Evolutionary conservation across 1,140 invertebrate genomes (phyloP).

Genomic region (Stegodyphus mimosarum): DNA sequence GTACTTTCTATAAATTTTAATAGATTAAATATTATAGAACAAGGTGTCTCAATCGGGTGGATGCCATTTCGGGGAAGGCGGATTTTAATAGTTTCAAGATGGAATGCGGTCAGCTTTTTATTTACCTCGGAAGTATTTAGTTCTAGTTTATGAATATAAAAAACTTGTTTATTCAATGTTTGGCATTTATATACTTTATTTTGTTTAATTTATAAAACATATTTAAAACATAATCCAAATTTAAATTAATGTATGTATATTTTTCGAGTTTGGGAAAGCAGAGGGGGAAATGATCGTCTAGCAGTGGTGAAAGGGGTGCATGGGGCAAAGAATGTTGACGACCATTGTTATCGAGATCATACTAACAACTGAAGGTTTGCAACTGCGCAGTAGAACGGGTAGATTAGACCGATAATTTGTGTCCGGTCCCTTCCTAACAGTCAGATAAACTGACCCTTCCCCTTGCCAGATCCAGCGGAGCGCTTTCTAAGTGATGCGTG

Average conservation of each 20-base stretch:
- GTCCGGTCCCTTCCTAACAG: conserved; percentile 1
- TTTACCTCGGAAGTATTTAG: no score
- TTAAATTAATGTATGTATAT: not conserved
- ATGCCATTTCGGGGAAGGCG: no score
- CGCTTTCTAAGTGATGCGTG: conserved; percentile 55
- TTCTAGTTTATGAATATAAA: no score
- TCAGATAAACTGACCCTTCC: conserved; percentile 55
- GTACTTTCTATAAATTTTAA: no score
- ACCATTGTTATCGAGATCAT: not conserved
- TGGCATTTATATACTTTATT: no score
- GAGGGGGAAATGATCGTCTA: not conserved
- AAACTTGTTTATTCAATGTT: no score
- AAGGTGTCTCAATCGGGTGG: no score
- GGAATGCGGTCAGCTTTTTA: no score
- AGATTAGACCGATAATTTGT: not conserved
- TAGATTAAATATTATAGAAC: no score
- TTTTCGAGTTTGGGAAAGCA: not conserved
- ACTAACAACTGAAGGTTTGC: not conserved
- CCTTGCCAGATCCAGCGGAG: conserved; percentile 40
- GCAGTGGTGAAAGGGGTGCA: not conserved
- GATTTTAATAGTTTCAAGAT: no score
- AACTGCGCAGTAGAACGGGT: conserved; percentile 2
- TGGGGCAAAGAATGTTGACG: not conserved
- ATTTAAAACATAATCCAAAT: no score
- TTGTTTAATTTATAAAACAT: no score